phyloP scores from a whole-genome alignment of 2,797 vertebrate genomes.

The Rhinatrema bivittatum region DNA sequence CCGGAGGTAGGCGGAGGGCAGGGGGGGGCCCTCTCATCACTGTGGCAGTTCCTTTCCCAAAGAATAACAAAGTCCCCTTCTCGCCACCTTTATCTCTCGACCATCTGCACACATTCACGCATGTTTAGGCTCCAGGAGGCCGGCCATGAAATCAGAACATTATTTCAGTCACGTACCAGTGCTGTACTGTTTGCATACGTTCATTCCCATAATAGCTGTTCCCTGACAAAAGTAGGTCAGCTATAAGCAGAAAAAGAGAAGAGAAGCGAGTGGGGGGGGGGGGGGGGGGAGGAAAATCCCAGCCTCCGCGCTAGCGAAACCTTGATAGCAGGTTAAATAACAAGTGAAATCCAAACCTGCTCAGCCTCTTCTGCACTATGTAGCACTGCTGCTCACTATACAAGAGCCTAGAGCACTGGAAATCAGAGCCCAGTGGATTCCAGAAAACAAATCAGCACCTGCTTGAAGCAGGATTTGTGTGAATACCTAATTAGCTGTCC shows the following conservation, averaged over 20 bases:
- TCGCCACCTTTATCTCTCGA: constrained; percentile 31
- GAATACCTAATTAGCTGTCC: too few relatives aligned
- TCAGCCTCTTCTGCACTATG: too few relatives aligned
- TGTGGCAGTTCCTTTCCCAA: too few relatives aligned
- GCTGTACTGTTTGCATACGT: background rate
- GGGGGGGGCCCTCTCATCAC: too few relatives aligned
- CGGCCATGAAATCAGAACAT: constrained; percentile 4
- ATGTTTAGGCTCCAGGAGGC: constrained; percentile 3
- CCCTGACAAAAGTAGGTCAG: constrained; percentile 31
- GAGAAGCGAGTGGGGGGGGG: background rate
- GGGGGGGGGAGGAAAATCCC: background rate
- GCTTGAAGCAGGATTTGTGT: too few relatives aligned
- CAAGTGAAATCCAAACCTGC: background rate
- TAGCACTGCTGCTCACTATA: too few relatives aligned
- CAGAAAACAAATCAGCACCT: background rate
- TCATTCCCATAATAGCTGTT: background rate
- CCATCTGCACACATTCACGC: too few relatives aligned
- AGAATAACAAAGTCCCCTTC: too few relatives aligned
- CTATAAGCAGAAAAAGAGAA: background rate
- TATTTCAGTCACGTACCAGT: constrained; percentile 11
- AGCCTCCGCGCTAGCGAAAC: background rate
- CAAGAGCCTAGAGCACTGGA: too few relatives aligned
- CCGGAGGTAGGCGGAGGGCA: too few relatives aligned
- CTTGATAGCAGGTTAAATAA: background rate
- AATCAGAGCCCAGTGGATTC: background rate